Evolutionary conservation across 2,113 vertebrate species (phyloP), one percentile per base, ranked within the genome.

Genomic region (Rhinoderma darwinii): DNA sequence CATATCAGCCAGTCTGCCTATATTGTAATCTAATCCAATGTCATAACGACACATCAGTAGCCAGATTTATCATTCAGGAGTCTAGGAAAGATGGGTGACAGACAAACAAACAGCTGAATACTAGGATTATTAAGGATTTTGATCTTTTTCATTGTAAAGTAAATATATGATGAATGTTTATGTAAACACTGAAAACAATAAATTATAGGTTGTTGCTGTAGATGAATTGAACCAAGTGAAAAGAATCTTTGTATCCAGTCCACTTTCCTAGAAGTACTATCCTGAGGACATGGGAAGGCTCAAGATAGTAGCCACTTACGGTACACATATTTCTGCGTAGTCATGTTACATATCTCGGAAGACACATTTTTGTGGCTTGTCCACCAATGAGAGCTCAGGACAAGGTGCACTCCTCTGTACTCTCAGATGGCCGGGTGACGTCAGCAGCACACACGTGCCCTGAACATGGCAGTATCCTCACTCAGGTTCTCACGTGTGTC

Each of bases 301-400:
- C 9, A 68, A 70, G 17, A 50, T 18, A 68, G 80, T 8, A 82
- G 11, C 37, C 17, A 20, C 44, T 30, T 59, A 59, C 6, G 51
- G 25, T n/a, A n/a, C n/a, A n/a, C 5, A 59, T 80, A 54, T 61
- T 59, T 61, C 4, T 61, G n/a, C n/a, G 61, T 7, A 25, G 63
- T 83, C 43, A 83, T 44, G 70, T 59, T 73, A 44, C 70, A 56
- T 30, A 32, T 63, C 56, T 63, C 9, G 14, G 56, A 66, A 78
- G 50, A 44, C 51, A 75, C 37, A 63, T 41, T 44, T 74, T 74
- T 43, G 44, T n/a, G 27, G 32, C 18, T 17, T 0, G 2, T 63
- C 73, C 12, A 73, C 84, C 84, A 78, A 85, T 78, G 41, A 85
- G 0, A 25, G 14, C 54, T 8, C 56, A 63, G 56, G 3, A 32